Evolutionary conservation across 2,797 vertebrate genomes (phyloP), one percentile per base, ranked within the genome.

Genomic region (Rhinoraja longicauda): DNA sequence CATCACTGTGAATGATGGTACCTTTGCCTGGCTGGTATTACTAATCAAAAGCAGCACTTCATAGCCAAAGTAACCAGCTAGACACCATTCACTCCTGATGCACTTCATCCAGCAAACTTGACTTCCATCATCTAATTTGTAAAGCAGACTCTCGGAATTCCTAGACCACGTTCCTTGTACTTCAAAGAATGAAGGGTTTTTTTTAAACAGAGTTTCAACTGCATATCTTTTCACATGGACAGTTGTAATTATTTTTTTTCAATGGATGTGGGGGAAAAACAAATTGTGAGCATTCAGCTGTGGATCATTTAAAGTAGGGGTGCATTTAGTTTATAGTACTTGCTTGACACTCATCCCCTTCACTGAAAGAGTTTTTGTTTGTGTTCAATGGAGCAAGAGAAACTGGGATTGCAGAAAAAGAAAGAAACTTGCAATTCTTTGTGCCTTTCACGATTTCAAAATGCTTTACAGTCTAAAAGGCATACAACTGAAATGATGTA

Each of bases 361-460:
- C 45, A 57, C n/a, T 72, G 67, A 90, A 45, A 45, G 88, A 90
- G 36, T 5, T 86, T 62, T 86, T 86, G 82, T 86, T 84, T 86
- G 26, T 8, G 29, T 29, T 17, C 57, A 86, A n/a, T 86, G 82
- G 79, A 17, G 29, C 57, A 86, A 86, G 19, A 8, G 57, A 62
- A 86, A 57, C 82, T 86, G 57, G 70, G 57, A n/a, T 12, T 32
- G 9, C 53, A 29, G 82, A n/a, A 32, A 62, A 62, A 86, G 29
- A 19, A 62, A 86, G n/a, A 5, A 62, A 6, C 82, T n/a, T 7
- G 29, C 57, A 62, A 62, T 32, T n/a, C 13, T 4, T 59, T 84
- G 57, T 29, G 13, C 81, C 81, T 86, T 86, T 86, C 26, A n/a
- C 13, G 19, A n/a, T n/a, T 29, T 62, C 29, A 32, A 62, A 86